Evolutionary conservation across 2,797 vertebrate species (phyloP).

Genomic region (Falco peregrinus): DNA sequence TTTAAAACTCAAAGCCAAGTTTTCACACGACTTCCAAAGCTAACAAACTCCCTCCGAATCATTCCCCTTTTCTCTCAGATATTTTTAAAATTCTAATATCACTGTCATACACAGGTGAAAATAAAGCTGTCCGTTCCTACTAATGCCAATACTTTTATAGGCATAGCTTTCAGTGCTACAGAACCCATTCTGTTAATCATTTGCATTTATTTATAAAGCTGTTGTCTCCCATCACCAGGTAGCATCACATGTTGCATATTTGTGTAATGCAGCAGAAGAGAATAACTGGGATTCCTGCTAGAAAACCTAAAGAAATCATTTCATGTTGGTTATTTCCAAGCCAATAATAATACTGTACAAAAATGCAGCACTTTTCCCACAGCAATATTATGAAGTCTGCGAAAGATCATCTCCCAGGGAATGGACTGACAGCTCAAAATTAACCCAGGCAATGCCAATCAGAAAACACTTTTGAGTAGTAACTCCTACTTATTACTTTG

Average conservation of each 20-base stretch:
- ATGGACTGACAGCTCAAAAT: background rate
- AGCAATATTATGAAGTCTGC: background rate
- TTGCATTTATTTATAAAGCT: constrained; percentile 45
- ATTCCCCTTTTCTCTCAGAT: background rate
- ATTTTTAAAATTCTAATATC: background rate
- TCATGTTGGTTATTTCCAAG: constrained; percentile 26
- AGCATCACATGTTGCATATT: background rate
- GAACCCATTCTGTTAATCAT: background rate
- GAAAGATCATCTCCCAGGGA: constrained; percentile 1
- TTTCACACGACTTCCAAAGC: background rate
- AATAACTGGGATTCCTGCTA: constrained; percentile 47
- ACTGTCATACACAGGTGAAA: background rate
- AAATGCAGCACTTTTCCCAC: background rate
- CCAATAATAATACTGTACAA: constrained; percentile 6
- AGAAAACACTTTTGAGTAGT: background rate
- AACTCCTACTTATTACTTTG: background rate
- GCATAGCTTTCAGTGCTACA: background rate
- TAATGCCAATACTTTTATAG: background rate
- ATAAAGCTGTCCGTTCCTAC: background rate
- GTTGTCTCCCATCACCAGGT: background rate
- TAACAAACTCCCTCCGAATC: background rate
- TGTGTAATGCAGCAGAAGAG: constrained; percentile 63
- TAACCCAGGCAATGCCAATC: background rate
- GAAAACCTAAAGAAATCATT: constrained; percentile 57
- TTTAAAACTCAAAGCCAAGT: constrained; percentile 20